These are phyloP conservation scores for Apis cerana DNA, from an alignment of 1,140 invertebrate genomes.

Conservation along the genomic window DNA sequence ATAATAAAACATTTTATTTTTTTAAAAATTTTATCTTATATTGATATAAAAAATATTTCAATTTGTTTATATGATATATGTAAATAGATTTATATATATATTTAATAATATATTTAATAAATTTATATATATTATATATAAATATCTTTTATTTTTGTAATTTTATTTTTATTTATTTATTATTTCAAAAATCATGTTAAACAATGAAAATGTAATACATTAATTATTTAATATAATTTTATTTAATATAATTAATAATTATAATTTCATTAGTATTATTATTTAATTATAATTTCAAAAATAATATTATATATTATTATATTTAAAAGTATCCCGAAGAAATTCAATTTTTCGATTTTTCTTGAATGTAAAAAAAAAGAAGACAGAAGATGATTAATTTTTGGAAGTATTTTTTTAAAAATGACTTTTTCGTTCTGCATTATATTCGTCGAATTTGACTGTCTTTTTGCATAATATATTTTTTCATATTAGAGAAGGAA, in stretches of 20 bases:
- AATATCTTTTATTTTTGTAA: background rate
- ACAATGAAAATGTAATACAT: too few species aligned
- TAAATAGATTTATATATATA: background rate
- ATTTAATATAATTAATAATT: background rate
- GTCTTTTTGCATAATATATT: conserved; percentile 19
- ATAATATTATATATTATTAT: background rate
- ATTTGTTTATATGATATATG: background rate
- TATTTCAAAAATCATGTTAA: too few species aligned
- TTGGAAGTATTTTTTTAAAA: conserved; percentile 54
- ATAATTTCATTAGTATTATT: too few species aligned
- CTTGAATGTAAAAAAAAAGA: background rate
- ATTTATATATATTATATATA: background rate
- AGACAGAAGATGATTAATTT: conserved; percentile 17
- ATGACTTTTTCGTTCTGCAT: conserved; percentile 30
- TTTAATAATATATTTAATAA: too few species aligned
- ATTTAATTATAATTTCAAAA: background rate
- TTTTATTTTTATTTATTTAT: too few species aligned
- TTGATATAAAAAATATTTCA: background rate
- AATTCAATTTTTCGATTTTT: conserved; percentile 29
- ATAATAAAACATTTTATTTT: conserved; percentile 1
- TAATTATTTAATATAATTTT: background rate
- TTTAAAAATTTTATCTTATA: conserved; percentile 18
- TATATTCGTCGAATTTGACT: conserved; percentile 9
- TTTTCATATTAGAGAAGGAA: conserved; percentile 15
- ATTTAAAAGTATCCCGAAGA: background rate